Percentiles rank a stretch among this genome's conserved stretches.
phyloP scores from a whole-genome alignment of 1,140 invertebrate genomes.

The Drosophila willistoni region DNA sequence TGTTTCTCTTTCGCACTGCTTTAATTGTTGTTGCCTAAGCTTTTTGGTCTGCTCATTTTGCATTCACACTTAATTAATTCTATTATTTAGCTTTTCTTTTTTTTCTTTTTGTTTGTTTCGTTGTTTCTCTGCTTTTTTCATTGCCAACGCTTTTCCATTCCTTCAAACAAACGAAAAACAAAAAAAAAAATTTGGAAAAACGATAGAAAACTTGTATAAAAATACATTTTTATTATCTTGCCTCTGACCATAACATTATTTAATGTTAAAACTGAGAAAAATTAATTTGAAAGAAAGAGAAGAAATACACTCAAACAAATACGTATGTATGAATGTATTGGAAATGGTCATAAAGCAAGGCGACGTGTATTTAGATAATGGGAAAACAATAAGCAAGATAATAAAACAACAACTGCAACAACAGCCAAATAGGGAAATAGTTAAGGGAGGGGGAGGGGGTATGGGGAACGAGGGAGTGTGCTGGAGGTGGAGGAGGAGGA shows the following conservation, averaged over 20 bases:
- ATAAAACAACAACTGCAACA: conserved; percentile 31
- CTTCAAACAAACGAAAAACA: conserved; percentile 24
- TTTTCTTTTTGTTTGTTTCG: conserved; percentile 33
- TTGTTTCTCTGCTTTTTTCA: conserved; percentile 11
- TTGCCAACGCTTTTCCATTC: conserved; percentile 18
- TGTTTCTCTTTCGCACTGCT: conserved; percentile 12
- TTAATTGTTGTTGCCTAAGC: conserved; percentile 41
- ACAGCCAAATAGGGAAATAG: conserved; percentile 12
- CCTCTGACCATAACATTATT: conserved; percentile 28
- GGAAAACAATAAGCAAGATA: conserved; percentile 56
- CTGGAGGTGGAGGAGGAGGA: no score
- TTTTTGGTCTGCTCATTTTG: conserved; percentile 60
- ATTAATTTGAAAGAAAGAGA: conserved; percentile 44
- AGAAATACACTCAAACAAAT: conserved; percentile 20
- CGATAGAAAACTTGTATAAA: conserved; percentile 34
- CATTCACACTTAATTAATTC: conserved; percentile 68
- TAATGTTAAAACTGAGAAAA: conserved; percentile 34
- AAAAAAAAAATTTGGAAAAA: conserved; percentile 3
- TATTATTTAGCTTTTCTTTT: conserved; percentile 47
- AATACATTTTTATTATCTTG: conserved; percentile 68
- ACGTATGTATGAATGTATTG: conserved; percentile 20
- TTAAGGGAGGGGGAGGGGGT: neutral
- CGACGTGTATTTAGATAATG: conserved; percentile 76
- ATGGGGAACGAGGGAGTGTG: neutral
- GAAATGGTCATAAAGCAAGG: conserved; percentile 56